Percentiles rank a stretch among this genome's conserved stretches.
Evolutionary conservation across 2,797 vertebrate genomes (phyloP).

Genomic region (Halcyon leucocephala): DNA sequence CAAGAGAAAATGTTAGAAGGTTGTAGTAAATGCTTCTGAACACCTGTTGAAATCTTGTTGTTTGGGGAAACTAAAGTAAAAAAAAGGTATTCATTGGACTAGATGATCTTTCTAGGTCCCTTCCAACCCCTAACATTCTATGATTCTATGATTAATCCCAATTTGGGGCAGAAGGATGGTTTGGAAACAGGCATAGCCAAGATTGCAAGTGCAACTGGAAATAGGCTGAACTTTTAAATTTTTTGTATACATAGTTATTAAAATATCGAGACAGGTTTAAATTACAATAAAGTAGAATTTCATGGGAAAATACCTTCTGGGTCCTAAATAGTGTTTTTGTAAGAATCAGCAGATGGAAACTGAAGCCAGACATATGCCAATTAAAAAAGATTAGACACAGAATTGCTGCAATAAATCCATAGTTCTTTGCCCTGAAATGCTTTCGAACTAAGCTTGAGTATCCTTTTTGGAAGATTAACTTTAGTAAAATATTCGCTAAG

Average conservation of each 20-base stretch:
- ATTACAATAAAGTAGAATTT: neutral
- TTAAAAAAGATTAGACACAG: neutral
- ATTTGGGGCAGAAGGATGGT: neutral
- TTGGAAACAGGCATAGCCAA: neutral
- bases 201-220: neutral
- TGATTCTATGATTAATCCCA: neutral
- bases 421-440: neutral
- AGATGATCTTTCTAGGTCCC: too few relatives aligned
- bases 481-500: neutral
- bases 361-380: constrained; percentile 3
- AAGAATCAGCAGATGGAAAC: neutral
- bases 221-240: neutral
- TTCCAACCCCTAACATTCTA: too few relatives aligned
- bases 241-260: neutral
- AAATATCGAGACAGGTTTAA: neutral
- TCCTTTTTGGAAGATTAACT: constrained; percentile 20
- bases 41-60: neutral
- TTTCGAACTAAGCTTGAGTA: neutral
- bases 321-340: neutral
- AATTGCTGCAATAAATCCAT: neutral
- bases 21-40: neutral
- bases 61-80: neutral
- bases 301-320: neutral
- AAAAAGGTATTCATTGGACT: neutral
- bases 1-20: neutral